Percentiles rank a stretch among this genome's conserved stretches.
Conservation (phyloP, 1,140 invertebrate genomes). For the Ridgeia piscesae region DNA sequence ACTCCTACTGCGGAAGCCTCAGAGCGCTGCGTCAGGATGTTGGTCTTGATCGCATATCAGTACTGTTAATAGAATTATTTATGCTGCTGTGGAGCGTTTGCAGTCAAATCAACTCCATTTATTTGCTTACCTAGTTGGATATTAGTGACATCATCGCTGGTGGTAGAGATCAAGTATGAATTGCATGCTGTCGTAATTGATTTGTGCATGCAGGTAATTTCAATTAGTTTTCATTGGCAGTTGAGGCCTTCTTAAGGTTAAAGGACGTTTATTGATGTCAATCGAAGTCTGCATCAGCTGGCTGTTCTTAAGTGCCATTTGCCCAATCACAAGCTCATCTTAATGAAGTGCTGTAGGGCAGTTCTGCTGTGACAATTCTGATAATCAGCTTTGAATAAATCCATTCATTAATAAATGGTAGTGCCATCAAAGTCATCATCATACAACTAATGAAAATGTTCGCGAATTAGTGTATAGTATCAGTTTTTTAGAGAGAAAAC, state of each 20-base stretch:
- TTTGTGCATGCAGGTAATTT: no score
- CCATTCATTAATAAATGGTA: background rate
- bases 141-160: background rate
- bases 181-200: no score
- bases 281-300: background rate
- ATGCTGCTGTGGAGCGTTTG: background rate
- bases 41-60: background rate
- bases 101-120: background rate
- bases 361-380: background rate
- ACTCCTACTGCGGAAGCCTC: background rate
- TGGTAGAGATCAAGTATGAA: no score
- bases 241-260: background rate
- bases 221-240: background rate
- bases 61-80: background rate
- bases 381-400: background rate
- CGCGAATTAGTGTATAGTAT: background rate
- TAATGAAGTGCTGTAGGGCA: background rate
- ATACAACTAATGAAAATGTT: background rate
- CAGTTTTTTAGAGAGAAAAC: no score
- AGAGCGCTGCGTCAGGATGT: background rate
- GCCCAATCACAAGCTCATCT: background rate
- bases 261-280: background rate
- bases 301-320: background rate
- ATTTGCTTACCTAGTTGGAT: background rate
- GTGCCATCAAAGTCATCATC: background rate